Evolutionary conservation across 2,888 invertebrate species (phyloP), one percentile per base, ranked within the genome.

Genomic region (Amblyjoppa fuscipennis): DNA sequence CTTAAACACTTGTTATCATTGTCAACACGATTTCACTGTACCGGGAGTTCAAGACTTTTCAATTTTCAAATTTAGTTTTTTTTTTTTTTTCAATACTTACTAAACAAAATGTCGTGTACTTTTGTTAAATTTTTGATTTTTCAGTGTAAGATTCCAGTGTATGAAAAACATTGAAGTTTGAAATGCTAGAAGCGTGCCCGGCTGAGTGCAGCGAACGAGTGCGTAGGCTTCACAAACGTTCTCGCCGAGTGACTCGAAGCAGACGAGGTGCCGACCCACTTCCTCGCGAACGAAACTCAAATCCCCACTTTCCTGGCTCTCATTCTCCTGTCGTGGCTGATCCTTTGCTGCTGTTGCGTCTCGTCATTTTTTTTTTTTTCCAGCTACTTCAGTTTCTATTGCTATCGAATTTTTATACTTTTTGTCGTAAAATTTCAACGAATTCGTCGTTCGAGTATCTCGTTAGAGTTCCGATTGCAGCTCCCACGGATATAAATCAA

Each of bases 211-310:
- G 90, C 91, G 89, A 89, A 91, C 86, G 90, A 92, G 92, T 92
- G 91, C 91, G 91, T 92, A 90, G 88, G 87, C 89, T 81, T 79
- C 73, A 77, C 75, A 84, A 88, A 89, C 90, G 92, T 91, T 93
- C 92, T 88, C 89, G 90, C 88, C 92, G 91, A 93, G 92, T 89
- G 91, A 91, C 91, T 91, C 89, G 87, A 88, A 88, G 89, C 91
- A 89, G 91, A 91, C 91, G 92, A 92, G 92, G 91, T 93, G 92
- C 45, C 93, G 94, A 93, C 94, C 94, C 93, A 93, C 94, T 93
- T 94, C 92, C 91, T 84, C 85, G 56, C 87, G 85, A 90, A 90
- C 87, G 89, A 90, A 90, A 92, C 90, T 89, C 89, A 34, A 87
- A 85, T 88, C 91, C 90, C 91, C 90, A 81, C 86, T 77, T 28